Percentiles rank a stretch among this genome's conserved stretches.
Evolutionary conservation across 2,797 vertebrate species (phyloP).

Genomic region (Mus spretus): DNA sequence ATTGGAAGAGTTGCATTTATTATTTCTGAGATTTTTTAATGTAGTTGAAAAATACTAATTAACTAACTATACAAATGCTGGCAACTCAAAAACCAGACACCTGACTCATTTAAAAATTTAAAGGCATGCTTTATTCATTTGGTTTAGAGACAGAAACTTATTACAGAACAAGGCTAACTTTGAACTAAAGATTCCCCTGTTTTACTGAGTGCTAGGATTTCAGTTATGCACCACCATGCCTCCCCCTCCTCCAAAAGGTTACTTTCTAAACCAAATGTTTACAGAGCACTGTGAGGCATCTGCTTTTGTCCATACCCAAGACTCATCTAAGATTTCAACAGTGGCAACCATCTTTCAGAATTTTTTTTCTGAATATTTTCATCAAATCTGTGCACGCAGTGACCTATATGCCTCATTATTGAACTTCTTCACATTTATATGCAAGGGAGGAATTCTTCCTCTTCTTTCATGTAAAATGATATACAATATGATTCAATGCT

Average conservation of each 20-base stretch:
- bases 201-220: not conserved
- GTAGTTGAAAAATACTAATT: not conserved
- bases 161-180: not conserved
- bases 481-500: not conserved
- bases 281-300: accelerated
- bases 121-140: not conserved
- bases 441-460: not conserved
- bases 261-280: not conserved
- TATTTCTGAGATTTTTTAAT: slow-evolving; percentile 32
- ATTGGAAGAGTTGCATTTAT: slow-evolving; percentile 27
- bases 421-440: not conserved
- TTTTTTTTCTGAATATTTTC: slow-evolving; percentile 13
- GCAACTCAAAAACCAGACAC: not conserved
- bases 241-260: not conserved
- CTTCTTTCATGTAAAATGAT: slow-evolving; percentile 1
- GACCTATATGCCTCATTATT: not conserved
- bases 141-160: not conserved
- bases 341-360: not conserved
- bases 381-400: not conserved
- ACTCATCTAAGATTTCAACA: not conserved
- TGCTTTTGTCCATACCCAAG: not conserved
- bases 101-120: slow-evolving; percentile 13
- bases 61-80: not conserved
- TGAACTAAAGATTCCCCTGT: not conserved
- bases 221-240: not conserved